Evolutionary conservation across 2,888 invertebrate species (phyloP).

Genomic region (Amblyteles armatorius): DNA sequence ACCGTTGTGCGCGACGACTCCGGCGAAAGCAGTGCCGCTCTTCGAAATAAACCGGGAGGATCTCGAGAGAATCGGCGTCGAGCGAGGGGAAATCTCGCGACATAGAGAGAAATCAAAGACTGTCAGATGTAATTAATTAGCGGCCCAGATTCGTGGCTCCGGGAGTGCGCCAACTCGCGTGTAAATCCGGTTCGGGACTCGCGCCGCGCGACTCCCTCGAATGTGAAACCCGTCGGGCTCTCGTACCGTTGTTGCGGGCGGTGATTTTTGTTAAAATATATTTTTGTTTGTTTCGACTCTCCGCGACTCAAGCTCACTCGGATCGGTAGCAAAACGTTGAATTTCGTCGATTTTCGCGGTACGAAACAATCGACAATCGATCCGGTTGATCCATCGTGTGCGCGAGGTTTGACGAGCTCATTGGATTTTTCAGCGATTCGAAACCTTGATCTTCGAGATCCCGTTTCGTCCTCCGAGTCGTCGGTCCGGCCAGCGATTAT

Average conservation of each 20-base stretch:
- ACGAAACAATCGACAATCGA: background rate
- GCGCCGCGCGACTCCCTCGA: background rate
- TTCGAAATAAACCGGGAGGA: background rate
- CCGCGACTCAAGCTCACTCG: background rate
- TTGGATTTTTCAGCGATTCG: constrained; percentile 14
- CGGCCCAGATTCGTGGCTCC: constrained; percentile 56
- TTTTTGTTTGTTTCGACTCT: background rate
- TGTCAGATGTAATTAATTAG: constrained; percentile 59
- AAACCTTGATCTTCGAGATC: background rate
- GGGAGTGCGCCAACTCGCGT: constrained; percentile 73
- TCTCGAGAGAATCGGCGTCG: background rate
- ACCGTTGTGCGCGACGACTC: background rate
- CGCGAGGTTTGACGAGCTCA: constrained; percentile 12
- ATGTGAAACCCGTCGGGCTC: constrained; percentile 41
- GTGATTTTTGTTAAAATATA: background rate
- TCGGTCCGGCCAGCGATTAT: constrained; percentile 22
- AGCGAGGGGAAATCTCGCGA: background rate
- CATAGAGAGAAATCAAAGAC: background rate
- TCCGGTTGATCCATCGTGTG: background rate
- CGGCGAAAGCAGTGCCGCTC: background rate
- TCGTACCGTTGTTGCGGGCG: constrained; percentile 38
- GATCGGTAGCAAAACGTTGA: background rate
- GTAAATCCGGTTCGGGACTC: constrained; percentile 72
- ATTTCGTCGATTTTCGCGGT: no score
- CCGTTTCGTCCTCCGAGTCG: background rate